These are phyloP conservation scores for Orchestes rusci DNA, from an alignment of 2,888 invertebrate genomes.

Conservation along the genomic window DNA sequence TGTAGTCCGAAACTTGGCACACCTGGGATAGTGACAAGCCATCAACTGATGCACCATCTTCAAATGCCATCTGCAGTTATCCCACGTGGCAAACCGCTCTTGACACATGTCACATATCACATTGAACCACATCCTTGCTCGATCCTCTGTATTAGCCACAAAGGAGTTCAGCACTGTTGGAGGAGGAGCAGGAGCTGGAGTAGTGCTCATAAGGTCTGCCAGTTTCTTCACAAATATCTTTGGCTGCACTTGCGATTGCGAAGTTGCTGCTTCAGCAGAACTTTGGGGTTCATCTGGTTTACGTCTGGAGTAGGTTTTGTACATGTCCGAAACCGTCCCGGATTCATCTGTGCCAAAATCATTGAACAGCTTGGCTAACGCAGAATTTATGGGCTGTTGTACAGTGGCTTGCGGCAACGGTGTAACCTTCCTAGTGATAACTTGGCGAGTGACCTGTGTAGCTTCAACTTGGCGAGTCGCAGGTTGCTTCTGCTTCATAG, in stretches of 20 bases:
- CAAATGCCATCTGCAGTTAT: neutral
- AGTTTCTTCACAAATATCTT: constrained; percentile 23
- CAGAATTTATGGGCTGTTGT: no score
- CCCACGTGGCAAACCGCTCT: neutral
- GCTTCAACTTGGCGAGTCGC: neutral
- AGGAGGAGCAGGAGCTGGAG: no score
- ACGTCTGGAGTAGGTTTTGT: neutral
- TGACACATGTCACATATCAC: neutral
- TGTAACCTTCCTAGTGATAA: neutral
- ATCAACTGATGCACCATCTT: neutral
- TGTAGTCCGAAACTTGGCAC: neutral
- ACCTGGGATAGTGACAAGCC: neutral
- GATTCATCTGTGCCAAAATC: no score
- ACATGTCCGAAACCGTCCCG: neutral
- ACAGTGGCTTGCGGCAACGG: neutral
- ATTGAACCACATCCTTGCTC: no score
- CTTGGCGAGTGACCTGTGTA: neutral
- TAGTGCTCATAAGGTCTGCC: constrained; percentile 8
- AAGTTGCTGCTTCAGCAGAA: no score
- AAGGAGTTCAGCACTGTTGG: no score
- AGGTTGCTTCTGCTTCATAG: neutral
- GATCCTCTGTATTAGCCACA: no score
- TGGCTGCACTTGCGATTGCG: no score
- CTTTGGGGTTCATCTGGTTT: no score
- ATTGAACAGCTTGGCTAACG: no score